Base-by-base conservation (phyloP, 2,888 invertebrate species). In the Beris morrisii region DNA sequence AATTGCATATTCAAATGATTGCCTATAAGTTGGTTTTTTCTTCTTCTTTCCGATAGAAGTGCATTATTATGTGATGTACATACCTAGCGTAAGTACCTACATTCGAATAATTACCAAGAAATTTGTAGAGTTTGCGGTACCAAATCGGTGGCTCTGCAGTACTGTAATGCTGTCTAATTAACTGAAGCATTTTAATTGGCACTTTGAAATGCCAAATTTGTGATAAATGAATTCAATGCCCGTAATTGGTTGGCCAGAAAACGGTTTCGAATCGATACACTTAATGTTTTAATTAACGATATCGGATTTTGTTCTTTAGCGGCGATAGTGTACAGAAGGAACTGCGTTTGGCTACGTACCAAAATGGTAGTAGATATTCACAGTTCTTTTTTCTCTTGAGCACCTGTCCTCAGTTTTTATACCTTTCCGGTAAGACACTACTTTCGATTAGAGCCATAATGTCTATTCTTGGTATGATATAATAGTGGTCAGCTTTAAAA, bases 181-280 rank as follows among this genome's bases (percentile, higher is more conserved):
- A 56, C 38, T 45, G 15, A 65, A 54, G 54, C 53, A 68, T 68
- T 68, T 68, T 68, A 68, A 68, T 68, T 68, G 67, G 61, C 13
- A 56, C 56, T 28, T 43, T 32, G 15, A 61, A 61, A 61, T 44
- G 44, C 67, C 55, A 65, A 65, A 65, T 68, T 68, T 65, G 59
- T 56, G 45, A 30, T 64, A 68, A 68, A 48, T 44, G 61, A 57
- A 65, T 59, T 61, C 56, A 22, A 11, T 59, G 43, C 22, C 64
- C 45, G n/a, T 31, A 45, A 38, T 43, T 52, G 61, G 38, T 32
- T 31, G 52, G 28, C 11, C 43, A 30, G 54, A 53, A 53, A 53
- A 45, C 43, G 52, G 22, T 28, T 13, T 12, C 55, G 43, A 22
- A 9, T 45, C 48, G 43, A 52, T 50, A 31, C 32, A 13, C 50